phyloP scores from a whole-genome alignment of 2,888 invertebrate genomes.

The Ernsta delagoae region DNA sequence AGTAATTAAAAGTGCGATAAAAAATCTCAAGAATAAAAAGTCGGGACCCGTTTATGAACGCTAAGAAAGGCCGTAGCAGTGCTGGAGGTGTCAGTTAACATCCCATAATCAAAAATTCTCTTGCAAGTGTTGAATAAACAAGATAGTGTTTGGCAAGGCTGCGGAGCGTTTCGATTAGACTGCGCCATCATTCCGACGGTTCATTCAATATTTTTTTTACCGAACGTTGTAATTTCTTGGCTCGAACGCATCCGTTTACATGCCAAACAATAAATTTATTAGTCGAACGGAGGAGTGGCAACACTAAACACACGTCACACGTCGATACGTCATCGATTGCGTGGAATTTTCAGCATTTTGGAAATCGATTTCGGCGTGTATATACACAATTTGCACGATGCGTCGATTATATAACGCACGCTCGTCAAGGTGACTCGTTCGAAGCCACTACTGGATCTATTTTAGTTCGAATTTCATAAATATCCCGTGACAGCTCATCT shows the following conservation, averaged over 20 bases:
- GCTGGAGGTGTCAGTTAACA: constrained; percentile 53
- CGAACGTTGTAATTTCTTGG: constrained; percentile 84
- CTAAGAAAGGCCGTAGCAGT: constrained; percentile 16
- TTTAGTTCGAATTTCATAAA: constrained; percentile 84
- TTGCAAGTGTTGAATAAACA: constrained; percentile 75
- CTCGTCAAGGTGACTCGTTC: constrained; percentile 82
- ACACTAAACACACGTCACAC: constrained; percentile 74
- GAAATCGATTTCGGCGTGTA: constrained; percentile 61
- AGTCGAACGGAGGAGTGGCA: constrained; percentile 82
- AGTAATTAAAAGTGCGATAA: constrained; percentile 79
- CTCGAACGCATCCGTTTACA: constrained; percentile 84
- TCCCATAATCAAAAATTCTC: constrained; percentile 58
- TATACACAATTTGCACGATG: constrained; percentile 58
- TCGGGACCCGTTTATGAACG: constrained; percentile 38
- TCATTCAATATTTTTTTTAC: constrained; percentile 83
- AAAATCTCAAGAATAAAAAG: constrained; percentile 62
- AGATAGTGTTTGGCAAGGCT: constrained; percentile 73
- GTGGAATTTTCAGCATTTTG: constrained; percentile 72
- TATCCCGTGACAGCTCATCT: constrained; percentile 83
- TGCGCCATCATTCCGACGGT: constrained; percentile 78
- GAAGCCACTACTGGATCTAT: constrained; percentile 80
- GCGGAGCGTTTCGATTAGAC: constrained; percentile 73
- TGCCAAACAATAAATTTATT: constrained; percentile 86
- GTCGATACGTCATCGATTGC: constrained; percentile 72
- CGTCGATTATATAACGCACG: constrained; percentile 71